These are phyloP conservation scores for Pecten maximus DNA, from an alignment of 2,888 invertebrate genomes.

Conservation along the genomic window DNA sequence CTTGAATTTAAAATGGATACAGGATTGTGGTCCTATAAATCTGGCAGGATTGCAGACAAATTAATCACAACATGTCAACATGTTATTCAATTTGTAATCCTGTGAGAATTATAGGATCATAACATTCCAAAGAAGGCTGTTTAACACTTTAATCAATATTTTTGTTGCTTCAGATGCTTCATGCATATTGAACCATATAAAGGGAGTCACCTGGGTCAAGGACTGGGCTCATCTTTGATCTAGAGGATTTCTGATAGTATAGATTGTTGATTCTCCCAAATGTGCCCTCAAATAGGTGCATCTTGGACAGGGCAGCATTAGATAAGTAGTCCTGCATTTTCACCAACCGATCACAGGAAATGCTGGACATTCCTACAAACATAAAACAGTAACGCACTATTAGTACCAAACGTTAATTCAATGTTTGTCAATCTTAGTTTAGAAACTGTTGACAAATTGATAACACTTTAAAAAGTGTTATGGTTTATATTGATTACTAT, in stretches of 20 bases:
- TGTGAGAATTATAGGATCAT: too few species aligned
- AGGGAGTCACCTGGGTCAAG: constrained; percentile 55
- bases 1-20: too few species aligned
- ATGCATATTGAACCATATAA: too few species aligned
- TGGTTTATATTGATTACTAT: background rate
- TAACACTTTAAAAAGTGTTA: background rate
- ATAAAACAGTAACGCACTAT: background rate
- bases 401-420: background rate
- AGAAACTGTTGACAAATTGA: too few species aligned
- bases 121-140: too few species aligned
- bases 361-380: constrained; percentile 74
- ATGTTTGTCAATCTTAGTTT: background rate
- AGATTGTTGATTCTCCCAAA: constrained; percentile 66
- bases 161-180: too few species aligned
- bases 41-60: too few species aligned
- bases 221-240: constrained; percentile 43
- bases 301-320: constrained; percentile 59
- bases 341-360: constrained; percentile 71
- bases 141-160: too few species aligned
- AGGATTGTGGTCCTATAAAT: too few species aligned
- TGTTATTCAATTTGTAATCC: too few species aligned
- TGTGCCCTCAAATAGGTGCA: constrained; percentile 71
- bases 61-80: too few species aligned
- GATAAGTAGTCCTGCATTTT: constrained; percentile 69
- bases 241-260: constrained; percentile 39